A percentile compares a stretch with the other conserved stretches of the same genome.
Conservation (phyloP, 2,797 vertebrate species). For the Etheostoma nigrum region DNA sequence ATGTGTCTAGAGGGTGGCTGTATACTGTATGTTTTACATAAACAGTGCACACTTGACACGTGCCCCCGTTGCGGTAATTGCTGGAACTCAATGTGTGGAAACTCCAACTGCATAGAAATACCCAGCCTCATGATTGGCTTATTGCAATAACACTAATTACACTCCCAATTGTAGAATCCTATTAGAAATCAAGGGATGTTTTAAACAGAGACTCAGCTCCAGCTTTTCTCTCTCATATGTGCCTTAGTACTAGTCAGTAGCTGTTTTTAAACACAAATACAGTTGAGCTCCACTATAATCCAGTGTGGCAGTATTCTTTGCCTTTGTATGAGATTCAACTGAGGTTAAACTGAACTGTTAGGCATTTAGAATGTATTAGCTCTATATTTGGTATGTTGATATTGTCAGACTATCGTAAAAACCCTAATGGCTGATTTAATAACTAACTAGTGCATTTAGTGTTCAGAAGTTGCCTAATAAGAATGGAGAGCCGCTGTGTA, state of each 20-base stretch:
- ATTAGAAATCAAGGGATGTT: slow-evolving; percentile 55
- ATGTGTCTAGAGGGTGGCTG: slow-evolving; percentile 40
- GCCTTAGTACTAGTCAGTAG: slow-evolving; percentile 11
- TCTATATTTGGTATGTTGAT: neutral
- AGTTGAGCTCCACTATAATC: slow-evolving; percentile 22
- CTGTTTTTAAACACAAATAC: slow-evolving; percentile 32
- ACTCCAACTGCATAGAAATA: slow-evolving; percentile 41
- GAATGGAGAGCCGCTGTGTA: neutral
- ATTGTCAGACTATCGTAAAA: neutral
- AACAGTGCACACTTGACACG: slow-evolving; percentile 58
- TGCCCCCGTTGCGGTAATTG: slow-evolving; percentile 33
- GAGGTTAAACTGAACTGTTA: too few relatives aligned
- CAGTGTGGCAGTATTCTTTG: slow-evolving; percentile 41
- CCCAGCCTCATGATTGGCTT: slow-evolving; percentile 52
- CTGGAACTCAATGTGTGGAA: slow-evolving; percentile 41
- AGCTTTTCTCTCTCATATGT: slow-evolving; percentile 29
- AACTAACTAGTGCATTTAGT: neutral
- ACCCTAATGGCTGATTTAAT: neutral
- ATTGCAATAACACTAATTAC: slow-evolving; percentile 66
- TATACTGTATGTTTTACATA: slow-evolving; percentile 56
- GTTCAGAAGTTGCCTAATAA: neutral
- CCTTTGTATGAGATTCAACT: slow-evolving; percentile 4
- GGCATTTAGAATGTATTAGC: neutral
- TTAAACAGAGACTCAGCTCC: slow-evolving; percentile 22
- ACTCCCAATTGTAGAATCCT: slow-evolving; percentile 57